phyloP scores from a whole-genome alignment of 2,113 vertebrate genomes.

The Corythornis vintsioides region DNA sequence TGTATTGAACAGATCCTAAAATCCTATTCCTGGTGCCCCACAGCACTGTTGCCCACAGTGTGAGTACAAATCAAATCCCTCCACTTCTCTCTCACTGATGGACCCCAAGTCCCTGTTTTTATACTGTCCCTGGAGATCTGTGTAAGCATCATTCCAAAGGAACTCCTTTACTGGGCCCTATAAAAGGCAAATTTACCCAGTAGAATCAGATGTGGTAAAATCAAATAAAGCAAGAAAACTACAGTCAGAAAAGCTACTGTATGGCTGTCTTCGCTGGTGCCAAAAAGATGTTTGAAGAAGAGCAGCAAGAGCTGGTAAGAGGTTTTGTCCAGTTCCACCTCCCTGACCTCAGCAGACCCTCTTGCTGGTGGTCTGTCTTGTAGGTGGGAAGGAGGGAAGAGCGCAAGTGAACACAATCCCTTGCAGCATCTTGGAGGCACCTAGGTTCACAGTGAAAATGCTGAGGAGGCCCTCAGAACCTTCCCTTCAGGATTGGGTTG shows the following conservation, averaged over 20 bases:
- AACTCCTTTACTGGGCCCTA: background rate
- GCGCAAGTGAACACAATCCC: background rate
- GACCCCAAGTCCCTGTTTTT: background rate
- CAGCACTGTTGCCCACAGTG: background rate
- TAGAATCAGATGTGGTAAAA: background rate
- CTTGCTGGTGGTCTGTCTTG: background rate
- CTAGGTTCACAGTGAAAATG: background rate
- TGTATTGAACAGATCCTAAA: background rate
- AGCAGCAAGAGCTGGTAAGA: background rate
- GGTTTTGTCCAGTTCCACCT: background rate
- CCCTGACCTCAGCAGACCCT: background rate
- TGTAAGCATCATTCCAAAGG: background rate
- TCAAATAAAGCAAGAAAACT: background rate
- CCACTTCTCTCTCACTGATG: background rate
- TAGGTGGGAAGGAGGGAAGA: background rate
- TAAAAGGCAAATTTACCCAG: background rate
- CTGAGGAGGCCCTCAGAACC: background rate
- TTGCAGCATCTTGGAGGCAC: background rate
- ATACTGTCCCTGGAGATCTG: background rate
- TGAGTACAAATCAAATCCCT: background rate
- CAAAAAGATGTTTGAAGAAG: background rate
- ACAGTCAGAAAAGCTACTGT: background rate
- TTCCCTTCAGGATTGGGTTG: background rate
- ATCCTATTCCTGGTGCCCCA: background rate
- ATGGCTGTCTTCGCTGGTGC: rapidly evolving